phyloP scores from a whole-genome alignment of 2,113 vertebrate species.

The Sceloporus tristichus region DNA sequence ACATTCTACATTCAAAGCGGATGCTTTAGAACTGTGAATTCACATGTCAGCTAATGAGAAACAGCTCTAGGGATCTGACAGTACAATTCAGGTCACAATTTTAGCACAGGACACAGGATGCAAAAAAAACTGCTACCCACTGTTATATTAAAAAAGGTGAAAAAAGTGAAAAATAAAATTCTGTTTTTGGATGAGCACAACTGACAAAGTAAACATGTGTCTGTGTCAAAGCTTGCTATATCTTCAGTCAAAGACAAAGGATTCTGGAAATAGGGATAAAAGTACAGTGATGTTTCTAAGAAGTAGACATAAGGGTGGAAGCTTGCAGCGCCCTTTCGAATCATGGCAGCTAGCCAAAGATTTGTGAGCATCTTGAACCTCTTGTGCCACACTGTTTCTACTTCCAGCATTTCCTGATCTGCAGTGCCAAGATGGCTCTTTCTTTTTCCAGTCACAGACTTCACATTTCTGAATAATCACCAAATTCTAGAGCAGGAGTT shows the following conservation, averaged over 20 bases:
- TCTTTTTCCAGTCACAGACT: conserved; percentile 10
- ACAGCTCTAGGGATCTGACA: not conserved
- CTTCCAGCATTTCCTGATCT: not conserved
- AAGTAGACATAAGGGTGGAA: not conserved
- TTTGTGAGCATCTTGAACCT: conserved; percentile 8
- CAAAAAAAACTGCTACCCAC: not conserved
- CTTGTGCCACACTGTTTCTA: not conserved
- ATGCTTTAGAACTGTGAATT: not conserved
- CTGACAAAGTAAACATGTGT: not conserved
- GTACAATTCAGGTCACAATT: not conserved
- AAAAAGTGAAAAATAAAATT: not conserved
- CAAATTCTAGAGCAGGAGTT: not conserved
- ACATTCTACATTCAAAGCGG: not conserved
- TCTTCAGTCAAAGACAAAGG: conserved; percentile 11
- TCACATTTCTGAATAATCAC: conserved; percentile 14
- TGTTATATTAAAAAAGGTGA: not conserved
- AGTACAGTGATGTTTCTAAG: not conserved
- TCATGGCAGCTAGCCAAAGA: conserved; percentile 14
- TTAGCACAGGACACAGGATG: not conserved
- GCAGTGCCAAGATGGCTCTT: not conserved
- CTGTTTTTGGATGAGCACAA: not conserved
- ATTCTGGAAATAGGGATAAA: not conserved
- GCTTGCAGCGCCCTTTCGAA: not conserved
- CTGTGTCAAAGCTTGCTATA: not conserved
- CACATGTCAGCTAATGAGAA: not conserved